Base-by-base conservation (phyloP, 2,113 vertebrate species). In the Scalopus aquaticus region DNA sequence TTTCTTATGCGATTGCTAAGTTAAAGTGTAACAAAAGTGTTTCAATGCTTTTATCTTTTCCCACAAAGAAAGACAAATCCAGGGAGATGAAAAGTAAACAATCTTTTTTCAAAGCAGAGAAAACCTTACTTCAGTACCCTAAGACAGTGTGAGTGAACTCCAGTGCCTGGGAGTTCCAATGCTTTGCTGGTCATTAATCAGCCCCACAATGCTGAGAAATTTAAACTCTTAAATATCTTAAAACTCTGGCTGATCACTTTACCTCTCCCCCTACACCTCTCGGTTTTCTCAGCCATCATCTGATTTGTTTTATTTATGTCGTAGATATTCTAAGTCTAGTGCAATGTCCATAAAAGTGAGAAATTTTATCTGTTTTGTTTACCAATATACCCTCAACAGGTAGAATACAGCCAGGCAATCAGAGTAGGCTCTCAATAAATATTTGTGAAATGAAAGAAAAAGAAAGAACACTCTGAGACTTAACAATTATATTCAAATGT, bases 361-460 rank as follows among this genome's bases (percentile, higher is more conserved):
- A 6, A 80, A 78, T 42, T 24, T 49, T 20, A 16, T 72, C 44
- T 70, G 37, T 62, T 91, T 62, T 87, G 26, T 56, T 93, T 80
- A 76, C n/a, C 77, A 93, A n/a, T 5, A 54, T 20, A 87, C 8
- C 51, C 19, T 11, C 19, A 78, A 70, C 1, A 83, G 5, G 46
- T 49, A 95, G n/a, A 89, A 65, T 32, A 91, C 73, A 78, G 56
- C 30, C 24, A 74, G 30, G 69, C 1, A 56, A 6, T 82, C 16
- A 77, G 0, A 72, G 60, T 16, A 84, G 42, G 37, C 39, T 73
- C 82, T 74, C 72, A 88, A 69, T 28, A 91, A 82, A 22, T 58
- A 85, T 60, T 73, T 88, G 73, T 84, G n/a, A 94, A 96, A 86
- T 65, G 26, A 96, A 56, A 28, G 73, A 69, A 94, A 78, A 46